A percentile compares a stretch with the other conserved stretches of the same genome.
Conservation (phyloP, 2,797 vertebrate genomes). For the Anguilla obscura region DNA sequence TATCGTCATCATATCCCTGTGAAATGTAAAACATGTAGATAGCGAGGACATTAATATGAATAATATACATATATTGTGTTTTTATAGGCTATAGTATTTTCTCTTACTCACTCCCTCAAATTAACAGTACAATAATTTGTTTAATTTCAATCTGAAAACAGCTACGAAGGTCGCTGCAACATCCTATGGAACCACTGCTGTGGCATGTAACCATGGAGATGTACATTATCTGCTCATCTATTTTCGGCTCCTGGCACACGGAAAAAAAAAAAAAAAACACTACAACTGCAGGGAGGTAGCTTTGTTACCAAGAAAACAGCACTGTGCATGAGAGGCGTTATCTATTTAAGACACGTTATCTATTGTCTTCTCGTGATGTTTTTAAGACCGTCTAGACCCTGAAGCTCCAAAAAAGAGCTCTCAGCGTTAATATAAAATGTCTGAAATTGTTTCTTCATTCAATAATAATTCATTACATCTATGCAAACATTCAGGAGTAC, state of each 20-base stretch:
- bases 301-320: slow-evolving; percentile 11
- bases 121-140: slow-evolving; percentile 25
- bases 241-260: slow-evolving; percentile 43
- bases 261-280: slow-evolving; percentile 49
- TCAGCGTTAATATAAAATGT: neutral
- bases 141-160: neutral
- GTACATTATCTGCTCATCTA: slow-evolving; percentile 57
- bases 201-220: slow-evolving; percentile 66
- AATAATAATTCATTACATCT: neutral
- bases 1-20: slow-evolving; percentile 36
- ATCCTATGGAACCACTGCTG: slow-evolving; percentile 44
- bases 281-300: neutral
- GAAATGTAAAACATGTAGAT: slow-evolving; percentile 50
- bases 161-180: neutral
- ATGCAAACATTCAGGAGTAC: neutral
- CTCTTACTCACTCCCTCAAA: slow-evolving; percentile 29
- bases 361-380: neutral
- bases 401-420: neutral
- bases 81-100: neutral
- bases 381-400: neutral
- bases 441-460: neutral
- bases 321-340: neutral
- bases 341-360: neutral
- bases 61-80: neutral
- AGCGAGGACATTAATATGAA: slow-evolving; percentile 38